phyloP scores from a whole-genome alignment of 2,888 invertebrate species.

The Amitus sp. region DNA sequence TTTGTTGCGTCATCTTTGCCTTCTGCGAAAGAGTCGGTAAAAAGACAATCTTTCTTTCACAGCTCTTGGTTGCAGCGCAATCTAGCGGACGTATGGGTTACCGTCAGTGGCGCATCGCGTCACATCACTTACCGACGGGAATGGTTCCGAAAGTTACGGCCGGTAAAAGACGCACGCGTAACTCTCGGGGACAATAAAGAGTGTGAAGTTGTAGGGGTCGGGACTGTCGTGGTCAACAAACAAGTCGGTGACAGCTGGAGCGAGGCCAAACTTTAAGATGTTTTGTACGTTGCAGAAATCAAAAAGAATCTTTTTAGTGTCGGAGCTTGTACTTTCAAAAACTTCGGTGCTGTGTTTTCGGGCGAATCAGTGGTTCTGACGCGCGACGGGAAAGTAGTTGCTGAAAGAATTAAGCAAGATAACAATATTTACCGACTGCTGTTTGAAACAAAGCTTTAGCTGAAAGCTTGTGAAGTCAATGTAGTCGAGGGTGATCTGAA shows the following conservation, averaged over 20 bases:
- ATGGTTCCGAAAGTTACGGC: constrained; percentile 8
- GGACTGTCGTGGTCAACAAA: constrained; percentile 14
- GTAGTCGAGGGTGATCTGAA: too few species aligned
- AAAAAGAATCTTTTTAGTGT: constrained; percentile 23
- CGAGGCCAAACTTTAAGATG: constrained; percentile 15
- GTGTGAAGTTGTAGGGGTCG: constrained; percentile 11
- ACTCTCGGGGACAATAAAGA: constrained; percentile 17
- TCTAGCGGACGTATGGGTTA: neutral
- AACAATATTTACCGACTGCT: constrained; percentile 5
- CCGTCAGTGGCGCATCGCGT: constrained; percentile 26
- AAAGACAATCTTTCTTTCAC: too few species aligned
- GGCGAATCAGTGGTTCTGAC: neutral
- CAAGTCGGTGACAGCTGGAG: constrained; percentile 6
- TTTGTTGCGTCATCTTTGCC: neutral
- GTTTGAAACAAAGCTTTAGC: neutral
- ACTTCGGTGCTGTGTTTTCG: constrained; percentile 2
- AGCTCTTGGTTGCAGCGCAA: neutral
- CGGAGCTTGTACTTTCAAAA: constrained; percentile 15
- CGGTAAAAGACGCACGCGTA: constrained; percentile 9
- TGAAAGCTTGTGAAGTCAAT: constrained; percentile 14
- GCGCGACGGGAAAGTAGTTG: neutral
- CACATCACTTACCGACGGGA: constrained; percentile 27
- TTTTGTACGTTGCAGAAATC: constrained; percentile 21
- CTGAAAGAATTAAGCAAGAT: neutral
- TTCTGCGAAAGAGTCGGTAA: too few species aligned